Conservation (phyloP, 2,797 vertebrate genomes). For the Coccyzus lansbergi region DNA sequence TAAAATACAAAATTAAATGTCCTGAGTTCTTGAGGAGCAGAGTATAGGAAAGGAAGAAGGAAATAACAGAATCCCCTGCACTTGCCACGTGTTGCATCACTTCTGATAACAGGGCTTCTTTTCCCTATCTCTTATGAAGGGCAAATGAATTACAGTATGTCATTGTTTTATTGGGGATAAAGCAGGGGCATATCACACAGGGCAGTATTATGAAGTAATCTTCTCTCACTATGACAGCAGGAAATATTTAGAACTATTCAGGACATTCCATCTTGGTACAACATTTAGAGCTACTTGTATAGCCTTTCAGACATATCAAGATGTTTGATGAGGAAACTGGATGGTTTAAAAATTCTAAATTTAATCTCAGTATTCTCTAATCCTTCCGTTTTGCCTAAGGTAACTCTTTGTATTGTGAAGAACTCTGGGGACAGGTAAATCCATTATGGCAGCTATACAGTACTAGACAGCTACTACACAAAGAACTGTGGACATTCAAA, state of each 20-base stretch:
- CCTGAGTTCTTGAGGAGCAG: not conserved
- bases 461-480: not conserved
- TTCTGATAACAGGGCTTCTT: not conserved
- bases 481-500: not conserved
- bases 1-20: not conserved
- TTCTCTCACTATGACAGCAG: not conserved
- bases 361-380: not conserved
- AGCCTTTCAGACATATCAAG: not conserved
- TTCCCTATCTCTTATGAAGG: not conserved
- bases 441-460: not conserved
- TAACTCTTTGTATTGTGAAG: not conserved
- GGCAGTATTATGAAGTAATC: not conserved
- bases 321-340: not conserved
- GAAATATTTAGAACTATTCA: not conserved
- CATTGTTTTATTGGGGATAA: not conserved
- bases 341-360: not conserved
- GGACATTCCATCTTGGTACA: not conserved
- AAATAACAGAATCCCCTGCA: not conserved
- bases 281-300: not conserved
- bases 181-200: not conserved
- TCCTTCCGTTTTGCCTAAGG: not conserved
- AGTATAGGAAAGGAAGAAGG: not conserved
- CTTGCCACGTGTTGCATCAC: not conserved
- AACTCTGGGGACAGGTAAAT: not conserved
- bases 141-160: not conserved